Percentiles rank a stretch among this genome's conserved stretches.
phyloP scores from a whole-genome alignment of 2,797 vertebrate species.

The Sebastes baramenuke region DNA sequence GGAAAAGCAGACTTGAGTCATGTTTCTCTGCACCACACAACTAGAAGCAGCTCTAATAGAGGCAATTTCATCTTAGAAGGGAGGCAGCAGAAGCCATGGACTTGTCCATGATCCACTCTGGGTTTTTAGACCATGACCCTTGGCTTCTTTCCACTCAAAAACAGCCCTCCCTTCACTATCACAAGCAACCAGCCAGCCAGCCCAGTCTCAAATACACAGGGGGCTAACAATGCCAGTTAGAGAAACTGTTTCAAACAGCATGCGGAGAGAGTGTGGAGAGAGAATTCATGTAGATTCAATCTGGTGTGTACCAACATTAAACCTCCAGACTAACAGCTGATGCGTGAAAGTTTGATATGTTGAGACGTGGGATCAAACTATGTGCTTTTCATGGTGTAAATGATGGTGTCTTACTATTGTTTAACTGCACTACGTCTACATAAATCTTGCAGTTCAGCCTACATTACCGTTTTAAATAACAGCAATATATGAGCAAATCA shows the following conservation, averaged over 20 bases:
- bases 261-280: not conserved
- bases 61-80: slow-evolving; percentile 31
- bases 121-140: slow-evolving; percentile 41
- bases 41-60: slow-evolving; percentile 19
- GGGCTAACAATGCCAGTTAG: not conserved
- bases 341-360: not conserved
- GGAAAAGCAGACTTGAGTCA: not conserved
- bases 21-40: slow-evolving; percentile 19
- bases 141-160: slow-evolving; percentile 11
- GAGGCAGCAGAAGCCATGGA: slow-evolving; percentile 24
- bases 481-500: not conserved
- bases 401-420: not conserved
- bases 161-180: not conserved
- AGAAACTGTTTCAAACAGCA: not conserved
- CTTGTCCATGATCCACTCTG: slow-evolving; percentile 35
- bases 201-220: not conserved
- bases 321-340: not conserved
- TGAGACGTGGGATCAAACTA: not conserved
- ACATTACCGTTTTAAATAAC: not conserved
- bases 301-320: not conserved
- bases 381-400: not conserved
- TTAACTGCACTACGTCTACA: not conserved
- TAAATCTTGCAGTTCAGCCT: not conserved
- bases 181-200: not conserved
- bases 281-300: not conserved